Evolutionary conservation across 2,888 invertebrate genomes (phyloP), one percentile per base, ranked within the genome.

Genomic region (Blastobasis adustella): DNA sequence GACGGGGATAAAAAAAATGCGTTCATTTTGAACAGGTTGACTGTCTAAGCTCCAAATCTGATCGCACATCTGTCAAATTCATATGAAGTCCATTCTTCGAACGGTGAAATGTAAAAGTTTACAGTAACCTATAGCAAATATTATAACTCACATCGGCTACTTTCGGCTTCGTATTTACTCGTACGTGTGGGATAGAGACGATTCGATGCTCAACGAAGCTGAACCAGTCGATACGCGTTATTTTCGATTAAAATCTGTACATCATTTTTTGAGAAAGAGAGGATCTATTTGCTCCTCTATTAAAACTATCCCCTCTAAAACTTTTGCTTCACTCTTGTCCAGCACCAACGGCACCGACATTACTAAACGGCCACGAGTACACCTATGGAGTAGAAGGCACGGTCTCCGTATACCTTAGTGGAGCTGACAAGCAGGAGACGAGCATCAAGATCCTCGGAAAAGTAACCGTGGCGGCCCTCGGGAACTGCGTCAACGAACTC

Each of bases 331-430:
- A 6, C 8, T 9, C 10, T 47, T n/a, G 49, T 54, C n/a, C 66
- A 90, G 89, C 82, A n/a, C 69, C 85, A 7, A 67, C 83, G 0
- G 71, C 81, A 39, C 85, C 89, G 50, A 82, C 91, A 41, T 93
- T 92, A 67, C 79, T 88, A 46, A 89, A 89, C 54, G 96, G 96
- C 41, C 92, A 92, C 59, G 93, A 93, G 0, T 97, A 97, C 80
- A 92, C 91, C 58, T 97, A 96, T 84, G 91, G 91, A 55, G 92
- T 95, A 53, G 94, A 95, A 62, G 94, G 95, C 47, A 89, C 91
- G 44, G 93, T 95, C 10, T 90, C 91, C 7, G 89, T 96, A 48
- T 90, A 89, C 50, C 90, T 95, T 52, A 91, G 93, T 0, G 91
- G 92, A 6, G 92, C 91, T 7, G 92, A 93, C 58, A 90, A 91